Evolutionary conservation across 2,113 vertebrate genomes (phyloP).

Genomic region (Penelope pileata): DNA sequence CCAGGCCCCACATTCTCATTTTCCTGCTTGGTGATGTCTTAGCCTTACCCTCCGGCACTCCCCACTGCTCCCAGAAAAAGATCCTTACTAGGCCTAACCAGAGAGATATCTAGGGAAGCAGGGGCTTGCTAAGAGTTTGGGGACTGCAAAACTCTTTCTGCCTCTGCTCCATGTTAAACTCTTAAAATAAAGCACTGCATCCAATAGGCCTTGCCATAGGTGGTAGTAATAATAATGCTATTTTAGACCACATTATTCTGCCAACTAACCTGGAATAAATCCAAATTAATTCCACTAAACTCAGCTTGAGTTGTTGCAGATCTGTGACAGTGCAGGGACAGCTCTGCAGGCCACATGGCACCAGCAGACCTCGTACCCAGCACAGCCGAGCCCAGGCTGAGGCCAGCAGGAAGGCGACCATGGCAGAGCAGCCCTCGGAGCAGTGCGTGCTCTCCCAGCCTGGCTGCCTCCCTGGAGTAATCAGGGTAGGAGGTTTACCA

Average conservation of each 20-base stretch:
- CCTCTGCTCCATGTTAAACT: not conserved
- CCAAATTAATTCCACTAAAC: conserved; percentile 41
- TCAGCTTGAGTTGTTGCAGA: conserved; percentile 1
- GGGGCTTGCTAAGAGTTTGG: not conserved
- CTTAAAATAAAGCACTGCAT: not conserved
- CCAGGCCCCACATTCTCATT: not conserved
- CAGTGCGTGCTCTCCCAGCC: not conserved
- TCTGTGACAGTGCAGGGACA: not conserved
- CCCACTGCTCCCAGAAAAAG: not conserved
- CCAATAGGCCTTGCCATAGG: not conserved
- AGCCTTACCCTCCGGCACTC: not conserved
- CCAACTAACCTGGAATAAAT: conserved; percentile 16
- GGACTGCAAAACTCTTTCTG: not conserved
- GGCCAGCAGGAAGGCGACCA: not conserved
- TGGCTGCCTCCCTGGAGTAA: not conserved
- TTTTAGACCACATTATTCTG: conserved; percentile 19
- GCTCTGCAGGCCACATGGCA: not conserved
- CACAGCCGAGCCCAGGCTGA: not conserved
- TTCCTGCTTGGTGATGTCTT: not conserved
- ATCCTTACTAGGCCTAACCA: not conserved
- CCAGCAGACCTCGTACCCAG: not conserved
- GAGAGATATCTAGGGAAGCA: not conserved
- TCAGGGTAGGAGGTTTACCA: rapidly evolving
- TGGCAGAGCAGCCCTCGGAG: not conserved
- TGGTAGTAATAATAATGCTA: conserved; percentile 5